A percentile compares a stretch with the other conserved stretches of the same genome.
phyloP scores from a whole-genome alignment of 2,888 invertebrate genomes.

The Lochmaea capreae region DNA sequence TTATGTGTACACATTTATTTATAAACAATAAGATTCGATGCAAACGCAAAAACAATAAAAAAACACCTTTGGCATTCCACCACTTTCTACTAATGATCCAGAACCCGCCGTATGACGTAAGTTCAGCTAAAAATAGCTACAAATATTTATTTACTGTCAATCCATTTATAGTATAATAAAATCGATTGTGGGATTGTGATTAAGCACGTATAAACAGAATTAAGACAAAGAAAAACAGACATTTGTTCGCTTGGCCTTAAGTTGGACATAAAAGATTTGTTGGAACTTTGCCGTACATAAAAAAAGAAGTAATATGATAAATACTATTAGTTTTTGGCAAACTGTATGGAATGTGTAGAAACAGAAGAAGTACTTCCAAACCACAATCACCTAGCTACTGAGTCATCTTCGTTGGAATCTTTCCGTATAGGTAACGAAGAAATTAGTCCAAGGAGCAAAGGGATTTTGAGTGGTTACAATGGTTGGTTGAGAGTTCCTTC shows the following conservation, averaged over 20 bases:
- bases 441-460: too few relatives aligned
- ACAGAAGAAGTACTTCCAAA: too few relatives aligned
- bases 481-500: too few relatives aligned
- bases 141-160: conserved; percentile 15
- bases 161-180: conserved; percentile 12
- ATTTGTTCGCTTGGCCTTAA: background rate
- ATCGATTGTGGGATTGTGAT: conserved; percentile 3
- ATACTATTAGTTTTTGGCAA: background rate
- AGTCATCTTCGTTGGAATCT: too few relatives aligned
- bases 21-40: too few relatives aligned
- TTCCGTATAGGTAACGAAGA: too few relatives aligned
- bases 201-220: conserved; percentile 9
- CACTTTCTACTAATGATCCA: conserved; percentile 8
- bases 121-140: background rate
- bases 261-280: background rate
- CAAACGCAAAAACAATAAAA: background rate
- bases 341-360: too few relatives aligned
- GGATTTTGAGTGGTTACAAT: too few relatives aligned
- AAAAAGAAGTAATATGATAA: background rate
- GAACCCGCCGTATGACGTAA: background rate
- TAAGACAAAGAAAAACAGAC: conserved; percentile 1
- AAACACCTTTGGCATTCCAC: background rate
- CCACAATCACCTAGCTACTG: too few relatives aligned
- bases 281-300: background rate
- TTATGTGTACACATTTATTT: too few relatives aligned